phyloP scores from a whole-genome alignment of 2,888 invertebrate genomes.

The Odontothrips loti region DNA sequence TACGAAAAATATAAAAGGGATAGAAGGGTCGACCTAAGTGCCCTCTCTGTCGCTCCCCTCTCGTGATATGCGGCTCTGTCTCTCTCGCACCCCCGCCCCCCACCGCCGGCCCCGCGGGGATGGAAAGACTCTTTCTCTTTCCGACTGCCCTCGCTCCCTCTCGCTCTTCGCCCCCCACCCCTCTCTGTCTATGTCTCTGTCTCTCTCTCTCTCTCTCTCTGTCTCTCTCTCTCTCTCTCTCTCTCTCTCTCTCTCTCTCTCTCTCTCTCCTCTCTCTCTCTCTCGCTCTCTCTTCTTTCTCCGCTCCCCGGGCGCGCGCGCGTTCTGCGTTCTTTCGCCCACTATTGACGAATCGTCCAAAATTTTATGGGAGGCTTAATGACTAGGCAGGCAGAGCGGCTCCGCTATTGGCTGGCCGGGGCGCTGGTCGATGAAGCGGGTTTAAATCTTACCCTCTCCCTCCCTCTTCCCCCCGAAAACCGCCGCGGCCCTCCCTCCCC shows the following conservation, averaged over 20 bases:
- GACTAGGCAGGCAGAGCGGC: constrained; percentile 1
- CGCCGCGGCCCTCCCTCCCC: not conserved
- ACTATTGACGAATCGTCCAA: constrained; percentile 23
- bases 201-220: not conserved
- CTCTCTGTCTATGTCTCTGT: not conserved
- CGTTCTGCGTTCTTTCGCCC: constrained; percentile 24
- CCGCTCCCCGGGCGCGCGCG: not conserved
- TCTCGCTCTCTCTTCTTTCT: not conserved
- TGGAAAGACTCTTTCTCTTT: no score
- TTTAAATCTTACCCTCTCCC: constrained; percentile 13
- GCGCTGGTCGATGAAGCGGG: constrained; percentile 21
- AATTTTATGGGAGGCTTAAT: constrained; percentile 26
- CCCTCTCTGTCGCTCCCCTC: no score
- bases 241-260: not conserved
- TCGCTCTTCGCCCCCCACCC: not conserved
- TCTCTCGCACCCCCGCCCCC: no score
- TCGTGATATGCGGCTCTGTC: not conserved
- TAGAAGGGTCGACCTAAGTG: not conserved
- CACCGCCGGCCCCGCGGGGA: no score
- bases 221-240: no score
- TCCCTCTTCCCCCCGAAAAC: not conserved
- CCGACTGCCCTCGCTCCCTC: no score
- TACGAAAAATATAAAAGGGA: constrained; percentile 25
- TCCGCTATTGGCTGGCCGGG: not conserved
- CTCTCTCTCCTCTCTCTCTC: not conserved